A percentile compares a stretch with the other conserved stretches of the same genome.
Evolutionary conservation across 1,140 invertebrate genomes (phyloP).

Genomic region (Drosophila sp.): DNA sequence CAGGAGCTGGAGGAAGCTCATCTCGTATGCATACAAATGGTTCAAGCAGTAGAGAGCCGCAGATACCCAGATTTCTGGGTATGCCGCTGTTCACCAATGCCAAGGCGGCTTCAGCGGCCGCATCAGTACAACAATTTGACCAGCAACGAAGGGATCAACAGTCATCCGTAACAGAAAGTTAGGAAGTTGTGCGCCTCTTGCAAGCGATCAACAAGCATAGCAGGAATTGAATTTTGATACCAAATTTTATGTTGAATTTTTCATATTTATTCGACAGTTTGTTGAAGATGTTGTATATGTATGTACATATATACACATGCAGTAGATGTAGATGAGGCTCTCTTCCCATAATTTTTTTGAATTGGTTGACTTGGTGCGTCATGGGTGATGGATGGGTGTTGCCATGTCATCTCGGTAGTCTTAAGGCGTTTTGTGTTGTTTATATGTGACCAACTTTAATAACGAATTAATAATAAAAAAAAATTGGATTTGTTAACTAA

Average conservation of each 20-base stretch:
- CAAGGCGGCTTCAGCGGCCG: conserved; percentile 49
- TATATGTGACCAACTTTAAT: conserved; percentile 75
- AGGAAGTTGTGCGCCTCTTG: conserved; percentile 34
- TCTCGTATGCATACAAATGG: conserved; percentile 44
- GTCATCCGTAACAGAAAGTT: conserved; percentile 25
- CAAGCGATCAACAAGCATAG: conserved; percentile 35
- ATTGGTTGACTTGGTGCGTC: conserved; percentile 6
- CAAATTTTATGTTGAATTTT: conserved; percentile 44
- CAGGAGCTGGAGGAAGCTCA: conserved; percentile 16
- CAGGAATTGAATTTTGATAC: conserved; percentile 66
- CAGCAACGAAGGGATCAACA: conserved; percentile 43
- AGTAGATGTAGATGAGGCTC: conserved; percentile 29
- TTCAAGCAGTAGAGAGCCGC: conserved; percentile 35
- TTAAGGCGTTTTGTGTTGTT: conserved; percentile 78
- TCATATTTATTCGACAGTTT: conserved; percentile 46
- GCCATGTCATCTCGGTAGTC: conserved; percentile 48
- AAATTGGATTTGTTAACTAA: conserved; percentile 63
- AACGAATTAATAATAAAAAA: conserved; percentile 30
- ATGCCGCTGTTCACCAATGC: conserved; percentile 87
- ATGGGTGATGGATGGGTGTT: conserved; percentile 5
- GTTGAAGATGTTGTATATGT: conserved; percentile 10
- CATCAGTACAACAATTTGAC: conserved; percentile 46
- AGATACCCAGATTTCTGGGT: conserved; percentile 89
- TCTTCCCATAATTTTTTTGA: conserved; percentile 29
- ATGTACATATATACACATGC: conserved; percentile 6